Evolutionary conservation across 1,140 invertebrate species (phyloP).

Genomic region (Danaus melanippus): DNA sequence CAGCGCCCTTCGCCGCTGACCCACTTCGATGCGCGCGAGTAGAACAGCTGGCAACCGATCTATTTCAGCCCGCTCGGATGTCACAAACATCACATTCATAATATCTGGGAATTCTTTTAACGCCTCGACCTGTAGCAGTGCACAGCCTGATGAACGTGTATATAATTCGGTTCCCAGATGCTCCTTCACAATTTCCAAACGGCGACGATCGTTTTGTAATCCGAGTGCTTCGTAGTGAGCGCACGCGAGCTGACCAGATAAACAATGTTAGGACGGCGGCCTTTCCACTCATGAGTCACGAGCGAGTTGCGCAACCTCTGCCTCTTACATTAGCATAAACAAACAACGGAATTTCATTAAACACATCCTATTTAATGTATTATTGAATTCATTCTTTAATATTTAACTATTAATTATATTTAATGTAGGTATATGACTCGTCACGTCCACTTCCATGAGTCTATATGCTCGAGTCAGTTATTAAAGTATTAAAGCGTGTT

Average conservation of each 20-base stretch:
- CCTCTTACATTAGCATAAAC: constrained; percentile 22
- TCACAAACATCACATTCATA: constrained; percentile 9
- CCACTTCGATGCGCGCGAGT: constrained; percentile 38
- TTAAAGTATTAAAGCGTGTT: constrained; percentile 57
- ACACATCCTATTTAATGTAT: no score
- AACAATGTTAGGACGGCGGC: constrained; percentile 27
- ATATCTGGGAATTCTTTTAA: constrained; percentile 2
- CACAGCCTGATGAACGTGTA: not conserved
- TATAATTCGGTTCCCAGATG: not conserved
- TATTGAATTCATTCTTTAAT: no score
- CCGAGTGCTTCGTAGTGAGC: constrained; percentile 11
- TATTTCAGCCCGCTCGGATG: constrained; percentile 26
- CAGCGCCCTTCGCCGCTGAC: constrained; percentile 59
- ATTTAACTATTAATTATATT: no score
- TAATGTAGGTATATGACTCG: not conserved
- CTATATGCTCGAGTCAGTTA: constrained; percentile 23
- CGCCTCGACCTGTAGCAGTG: not conserved
- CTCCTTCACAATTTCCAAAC: constrained; percentile 5
- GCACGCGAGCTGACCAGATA: constrained; percentile 22
- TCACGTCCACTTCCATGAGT: not conserved
- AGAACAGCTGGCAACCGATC: constrained; percentile 30
- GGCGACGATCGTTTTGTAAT: constrained; percentile 11
- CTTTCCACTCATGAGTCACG: constrained; percentile 24
- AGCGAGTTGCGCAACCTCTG: constrained; percentile 22
- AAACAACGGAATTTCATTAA: constrained; percentile 5